Base-by-base conservation (phyloP, 2,888 invertebrate genomes). In the Rhabditoides inermis region DNA sequence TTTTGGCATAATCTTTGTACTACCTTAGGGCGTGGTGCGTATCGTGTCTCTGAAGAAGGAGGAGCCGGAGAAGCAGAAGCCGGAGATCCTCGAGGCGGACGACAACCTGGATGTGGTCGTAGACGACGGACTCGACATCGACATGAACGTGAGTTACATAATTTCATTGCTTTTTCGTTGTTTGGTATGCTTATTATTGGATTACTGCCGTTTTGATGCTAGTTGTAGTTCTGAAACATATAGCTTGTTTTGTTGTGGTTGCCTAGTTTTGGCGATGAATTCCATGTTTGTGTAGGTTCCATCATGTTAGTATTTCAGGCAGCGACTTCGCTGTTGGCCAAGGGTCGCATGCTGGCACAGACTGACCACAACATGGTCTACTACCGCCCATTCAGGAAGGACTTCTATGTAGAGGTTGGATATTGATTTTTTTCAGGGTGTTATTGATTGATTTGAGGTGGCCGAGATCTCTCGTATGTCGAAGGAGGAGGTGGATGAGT, bases 61-160 rank as follows among this genome's bases (percentile, higher is more conserved):
- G 18, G 55, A 51, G 15, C 53, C 56, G 36, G 60, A 56, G 45
- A 62, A 62, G 42, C 53, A 59, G 40, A 92, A 94, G 76, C 98
- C 98, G 49, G 95, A 98, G 79, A 81, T 98, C n/a, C 90, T 99
- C 74, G 94, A 98, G 78, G 94, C 92, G 77, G 94, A 98, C 79
- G 90, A 92, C 78, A 95, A 98, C 77, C 91, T 90, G 58, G 98
- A 84, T 26, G 60, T 69, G 15, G 55, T 62, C 22, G 59, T 64
- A 22, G 74, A 75, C 42, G 74, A 74, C 46, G n/a, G n/a, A n/a
- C 68, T 75, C 39, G 74, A 74, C 40, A 56, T 74, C 25, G 71
- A 70, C 25, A 55, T 61, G 30, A 64, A n/a, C n/a, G n/a, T n/a
- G n/a, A n/a, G n/a, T n/a, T n/a, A n/a, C n/a, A n/a, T n/a, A n/a